Percentiles rank a stretch among this genome's conserved stretches.
Conservation (phyloP, 2,888 invertebrate species). For the Sinodicranocentrus sp. region DNA sequence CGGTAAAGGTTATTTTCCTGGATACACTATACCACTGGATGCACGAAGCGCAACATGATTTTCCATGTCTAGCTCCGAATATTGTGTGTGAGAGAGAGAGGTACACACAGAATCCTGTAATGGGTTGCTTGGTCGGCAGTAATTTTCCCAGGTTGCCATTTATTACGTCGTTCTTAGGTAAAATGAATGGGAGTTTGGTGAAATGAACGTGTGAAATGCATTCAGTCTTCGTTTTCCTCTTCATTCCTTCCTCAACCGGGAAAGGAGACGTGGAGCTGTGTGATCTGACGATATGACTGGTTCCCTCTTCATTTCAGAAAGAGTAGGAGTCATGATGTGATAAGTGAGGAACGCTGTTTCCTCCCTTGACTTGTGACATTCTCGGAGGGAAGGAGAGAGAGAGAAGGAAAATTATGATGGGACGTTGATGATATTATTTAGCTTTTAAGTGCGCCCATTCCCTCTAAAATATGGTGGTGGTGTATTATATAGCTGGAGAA, state of each 20-base stretch:
- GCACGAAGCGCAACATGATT: neutral
- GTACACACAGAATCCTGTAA: constrained; percentile 2
- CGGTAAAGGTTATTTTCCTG: no score
- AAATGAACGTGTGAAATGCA: constrained; percentile 22
- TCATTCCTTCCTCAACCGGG: neutral
- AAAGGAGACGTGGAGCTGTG: neutral
- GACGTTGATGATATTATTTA: neutral
- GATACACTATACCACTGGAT: no score
- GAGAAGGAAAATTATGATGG: constrained; percentile 16
- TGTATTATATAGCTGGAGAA: neutral
- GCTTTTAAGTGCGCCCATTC: neutral
- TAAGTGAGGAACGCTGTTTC: constrained; percentile 21
- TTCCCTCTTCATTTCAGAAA: neutral
- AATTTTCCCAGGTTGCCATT: constrained; percentile 50
- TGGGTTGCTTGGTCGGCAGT: constrained; percentile 29
- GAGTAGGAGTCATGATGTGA: constrained; percentile 11
- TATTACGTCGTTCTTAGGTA: constrained; percentile 34
- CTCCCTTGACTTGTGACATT: constrained; percentile 25
- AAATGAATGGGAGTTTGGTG: constrained; percentile 20
- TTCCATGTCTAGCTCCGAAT: no score
- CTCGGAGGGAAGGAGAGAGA: no score
- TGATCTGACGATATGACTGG: neutral
- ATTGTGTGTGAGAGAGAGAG: constrained; percentile 1
- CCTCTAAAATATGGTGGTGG: neutral
- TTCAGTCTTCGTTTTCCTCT: neutral